Evolutionary conservation across 2,797 vertebrate species (phyloP).

Genomic region (Acanthis flammea): DNA sequence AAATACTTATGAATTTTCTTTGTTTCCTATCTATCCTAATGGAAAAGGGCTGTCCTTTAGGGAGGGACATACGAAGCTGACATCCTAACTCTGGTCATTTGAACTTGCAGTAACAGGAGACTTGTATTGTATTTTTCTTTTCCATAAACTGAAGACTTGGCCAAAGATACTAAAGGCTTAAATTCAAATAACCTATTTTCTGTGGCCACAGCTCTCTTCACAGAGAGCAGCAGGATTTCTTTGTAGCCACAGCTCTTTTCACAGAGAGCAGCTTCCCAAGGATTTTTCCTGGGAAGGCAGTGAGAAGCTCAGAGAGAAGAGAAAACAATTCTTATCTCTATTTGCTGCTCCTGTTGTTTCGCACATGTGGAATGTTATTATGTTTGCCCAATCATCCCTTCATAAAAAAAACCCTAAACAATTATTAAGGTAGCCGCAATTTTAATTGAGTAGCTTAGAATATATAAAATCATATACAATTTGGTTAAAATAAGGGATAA

Average conservation of each 20-base stretch:
- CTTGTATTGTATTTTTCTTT: neutral
- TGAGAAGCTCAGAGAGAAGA: neutral
- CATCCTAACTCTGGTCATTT: neutral
- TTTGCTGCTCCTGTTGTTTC: neutral
- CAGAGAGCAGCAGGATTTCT: neutral
- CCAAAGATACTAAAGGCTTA: neutral
- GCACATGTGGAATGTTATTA: neutral
- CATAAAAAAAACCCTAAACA: too few relatives aligned
- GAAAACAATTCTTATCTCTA: neutral
- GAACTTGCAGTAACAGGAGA: neutral
- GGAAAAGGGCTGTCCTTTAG: neutral
- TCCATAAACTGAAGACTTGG: neutral
- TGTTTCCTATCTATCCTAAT: neutral
- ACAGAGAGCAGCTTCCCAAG: neutral
- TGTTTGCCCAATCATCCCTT: too few relatives aligned
- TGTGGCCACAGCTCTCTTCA: neutral
- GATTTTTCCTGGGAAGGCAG: neutral
- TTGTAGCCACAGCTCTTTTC: neutral
- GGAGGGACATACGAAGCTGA: accelerated
- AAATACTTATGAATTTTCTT: neutral
- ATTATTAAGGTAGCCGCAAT: too few relatives aligned
- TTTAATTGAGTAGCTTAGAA: too few relatives aligned
- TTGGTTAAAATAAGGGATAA: too few relatives aligned
- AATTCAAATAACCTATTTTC: neutral
- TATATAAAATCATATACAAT: too few relatives aligned